These are phyloP conservation scores for Hyposoter dolosus DNA, from an alignment of 2,888 invertebrate genomes.

Conservation along the genomic window DNA sequence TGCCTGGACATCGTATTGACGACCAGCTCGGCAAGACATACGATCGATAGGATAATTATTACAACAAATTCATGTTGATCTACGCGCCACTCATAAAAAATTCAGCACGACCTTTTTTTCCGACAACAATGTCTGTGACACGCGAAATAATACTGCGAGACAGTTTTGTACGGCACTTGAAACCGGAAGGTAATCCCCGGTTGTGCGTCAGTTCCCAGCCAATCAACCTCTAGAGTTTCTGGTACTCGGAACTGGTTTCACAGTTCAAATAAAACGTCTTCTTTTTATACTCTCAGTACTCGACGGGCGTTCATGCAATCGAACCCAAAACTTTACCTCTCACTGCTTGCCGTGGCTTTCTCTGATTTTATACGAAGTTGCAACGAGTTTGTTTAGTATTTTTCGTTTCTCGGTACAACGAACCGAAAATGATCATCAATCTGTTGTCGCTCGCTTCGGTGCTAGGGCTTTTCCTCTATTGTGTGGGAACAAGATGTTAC, in stretches of 20 bases:
- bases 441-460: conserved; percentile 1
- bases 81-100: not conserved
- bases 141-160: not conserved
- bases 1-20: too few relatives aligned
- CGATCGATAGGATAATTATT: not conserved
- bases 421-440: conserved; percentile 18
- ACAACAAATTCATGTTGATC: not conserved
- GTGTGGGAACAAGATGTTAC: conserved; percentile 43
- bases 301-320: not conserved
- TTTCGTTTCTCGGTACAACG: not conserved
- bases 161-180: not conserved
- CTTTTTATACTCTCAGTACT: not conserved
- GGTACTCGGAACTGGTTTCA: not conserved
- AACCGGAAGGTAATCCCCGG: not conserved
- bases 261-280: not conserved
- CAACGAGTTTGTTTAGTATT: not conserved
- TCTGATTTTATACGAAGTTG: not conserved
- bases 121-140: not conserved
- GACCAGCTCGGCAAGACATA: not conserved
- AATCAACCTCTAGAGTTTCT: not conserved
- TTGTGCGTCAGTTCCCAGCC: not conserved
- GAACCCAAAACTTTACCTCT: not conserved
- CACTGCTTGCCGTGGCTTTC: too few relatives aligned
- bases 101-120: not conserved
- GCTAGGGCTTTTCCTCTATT: conserved; percentile 28